Conservation (phyloP, 2,888 invertebrate species). For the Mythimna impura region DNA sequence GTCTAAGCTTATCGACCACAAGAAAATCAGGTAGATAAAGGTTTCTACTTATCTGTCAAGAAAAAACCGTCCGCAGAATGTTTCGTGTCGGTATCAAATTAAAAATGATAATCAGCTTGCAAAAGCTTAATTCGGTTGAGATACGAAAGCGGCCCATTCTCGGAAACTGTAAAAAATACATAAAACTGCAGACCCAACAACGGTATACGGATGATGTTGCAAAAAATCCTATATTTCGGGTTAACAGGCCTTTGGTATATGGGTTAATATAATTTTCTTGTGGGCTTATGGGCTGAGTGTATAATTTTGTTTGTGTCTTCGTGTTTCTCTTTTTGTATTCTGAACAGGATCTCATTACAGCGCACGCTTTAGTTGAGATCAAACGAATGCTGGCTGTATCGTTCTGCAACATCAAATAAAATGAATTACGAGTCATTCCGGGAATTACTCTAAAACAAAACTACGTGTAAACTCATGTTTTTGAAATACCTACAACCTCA, state of each 20-base stretch:
- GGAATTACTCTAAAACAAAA: background rate
- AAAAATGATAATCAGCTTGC: constrained; percentile 79
- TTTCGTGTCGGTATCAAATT: constrained; percentile 78
- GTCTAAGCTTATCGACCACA: constrained; percentile 4
- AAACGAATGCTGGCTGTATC: constrained; percentile 21
- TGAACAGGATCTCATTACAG: constrained; percentile 46
- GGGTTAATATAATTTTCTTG: constrained; percentile 62
- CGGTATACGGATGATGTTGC: constrained; percentile 71
- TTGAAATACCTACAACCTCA: background rate
- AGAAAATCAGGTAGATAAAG: constrained; percentile 50
- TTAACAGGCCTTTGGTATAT: constrained; percentile 59
- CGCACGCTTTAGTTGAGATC: constrained; percentile 31
- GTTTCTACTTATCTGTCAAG: constrained; percentile 30
- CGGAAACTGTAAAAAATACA: constrained; percentile 75
- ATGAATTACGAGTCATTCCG: background rate
- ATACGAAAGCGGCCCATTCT: constrained; percentile 71
- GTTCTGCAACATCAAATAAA: constrained; percentile 16
- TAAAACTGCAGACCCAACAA: constrained; percentile 75
- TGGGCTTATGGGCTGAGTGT: constrained; percentile 51
- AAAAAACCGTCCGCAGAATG: constrained; percentile 59
- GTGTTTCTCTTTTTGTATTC: constrained; percentile 38
- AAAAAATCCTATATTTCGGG: constrained; percentile 70
- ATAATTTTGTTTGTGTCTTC: constrained; percentile 53
- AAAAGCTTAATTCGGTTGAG: constrained; percentile 78
- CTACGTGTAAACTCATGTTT: background rate